phyloP scores from a whole-genome alignment of 1,140 invertebrate species.

The Colletes latitarsis region DNA sequence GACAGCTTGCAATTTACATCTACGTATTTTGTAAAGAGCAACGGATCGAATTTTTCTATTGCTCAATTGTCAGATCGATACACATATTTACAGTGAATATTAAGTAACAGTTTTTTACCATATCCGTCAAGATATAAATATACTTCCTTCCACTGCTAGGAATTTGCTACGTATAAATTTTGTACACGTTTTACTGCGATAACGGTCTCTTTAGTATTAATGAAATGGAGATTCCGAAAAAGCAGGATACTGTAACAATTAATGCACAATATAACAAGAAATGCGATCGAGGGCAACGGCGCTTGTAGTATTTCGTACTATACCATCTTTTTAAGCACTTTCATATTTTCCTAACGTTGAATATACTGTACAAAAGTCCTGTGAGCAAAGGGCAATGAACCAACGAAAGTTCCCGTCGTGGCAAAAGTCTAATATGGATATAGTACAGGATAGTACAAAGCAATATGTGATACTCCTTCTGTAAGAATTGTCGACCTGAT shows the following conservation, averaged over 20 bases:
- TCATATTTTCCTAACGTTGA: conserved; percentile 58
- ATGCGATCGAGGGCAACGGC: conserved; percentile 30
- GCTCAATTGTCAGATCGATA: conserved; percentile 1
- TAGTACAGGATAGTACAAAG: conserved; percentile 66
- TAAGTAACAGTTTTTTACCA: conserved; percentile 51
- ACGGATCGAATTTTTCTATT: conserved; percentile 15
- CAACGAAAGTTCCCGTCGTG: conserved; percentile 25
- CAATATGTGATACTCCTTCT: conserved; percentile 54
- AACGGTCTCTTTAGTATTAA: conserved; percentile 44
- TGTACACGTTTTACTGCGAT: conserved; percentile 30
- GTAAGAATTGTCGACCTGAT: conserved; percentile 17
- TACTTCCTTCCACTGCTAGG: conserved; percentile 55
- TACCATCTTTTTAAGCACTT: conserved; percentile 57
- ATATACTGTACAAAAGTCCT: conserved; percentile 65
- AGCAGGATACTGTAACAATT: conserved; percentile 49
- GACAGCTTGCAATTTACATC: not conserved
- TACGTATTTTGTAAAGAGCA: conserved; percentile 9
- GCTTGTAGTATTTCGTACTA: conserved; percentile 56
- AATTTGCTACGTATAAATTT: conserved; percentile 40
- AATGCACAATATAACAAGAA: not conserved
- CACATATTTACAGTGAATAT: conserved; percentile 23
- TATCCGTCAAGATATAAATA: conserved; percentile 57
- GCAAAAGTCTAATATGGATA: conserved; percentile 36
- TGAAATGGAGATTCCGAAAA: conserved; percentile 11
- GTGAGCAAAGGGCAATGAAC: conserved; percentile 46